Base-by-base conservation (phyloP, 2,888 invertebrate genomes). In the Leptura quadrifasciata region DNA sequence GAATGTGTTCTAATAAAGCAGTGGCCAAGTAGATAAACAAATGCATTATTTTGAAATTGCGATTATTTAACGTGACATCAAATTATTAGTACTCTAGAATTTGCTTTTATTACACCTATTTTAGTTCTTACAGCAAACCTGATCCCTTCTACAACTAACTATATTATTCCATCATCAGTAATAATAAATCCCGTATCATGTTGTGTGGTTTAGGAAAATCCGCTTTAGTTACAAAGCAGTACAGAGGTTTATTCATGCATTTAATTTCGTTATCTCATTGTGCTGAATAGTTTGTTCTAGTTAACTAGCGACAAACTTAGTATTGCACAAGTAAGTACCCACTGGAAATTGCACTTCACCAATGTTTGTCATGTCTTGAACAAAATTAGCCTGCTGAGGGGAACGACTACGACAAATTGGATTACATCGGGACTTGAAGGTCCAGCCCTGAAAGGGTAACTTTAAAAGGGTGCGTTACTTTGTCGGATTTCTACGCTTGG, bases 311-410 rank as follows among this genome's bases (percentile, higher is more conserved):
- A 54, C 71, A 77, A 76, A 80, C 76, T 78, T 78, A 47, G 67
- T 70, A 76, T 74, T 79, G 76, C 39, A 60, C 61, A 72, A 72
- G 72, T 77, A 76, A 78, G 76, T 77, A 76, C 68, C 17, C 63
- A 24, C 63, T 76, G 76, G 77, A 79, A 79, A 79, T 79, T 79
- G 79, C 78, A 80, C 78, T 80, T 80, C 75, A 76, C 80, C 79
- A 69, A 76, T 79, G 79, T 79, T 80, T 79, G 80, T 79, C 78
- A 76, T 79, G 79, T 79, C 80, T 79, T 79, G 76, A 80, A 76
- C 76, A 75, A 76, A 80, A 80, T 80, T 80, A 80, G 78, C 78
- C 67, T 68, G 76, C 78, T 76, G 58, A 69, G 74, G 86, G 47
- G 39, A 52, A 39, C 9, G 31, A 54, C 84, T 83, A 67, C 74